Base-by-base conservation (phyloP, 2,113 vertebrate genomes). In the Lipophrys pholis region DNA sequence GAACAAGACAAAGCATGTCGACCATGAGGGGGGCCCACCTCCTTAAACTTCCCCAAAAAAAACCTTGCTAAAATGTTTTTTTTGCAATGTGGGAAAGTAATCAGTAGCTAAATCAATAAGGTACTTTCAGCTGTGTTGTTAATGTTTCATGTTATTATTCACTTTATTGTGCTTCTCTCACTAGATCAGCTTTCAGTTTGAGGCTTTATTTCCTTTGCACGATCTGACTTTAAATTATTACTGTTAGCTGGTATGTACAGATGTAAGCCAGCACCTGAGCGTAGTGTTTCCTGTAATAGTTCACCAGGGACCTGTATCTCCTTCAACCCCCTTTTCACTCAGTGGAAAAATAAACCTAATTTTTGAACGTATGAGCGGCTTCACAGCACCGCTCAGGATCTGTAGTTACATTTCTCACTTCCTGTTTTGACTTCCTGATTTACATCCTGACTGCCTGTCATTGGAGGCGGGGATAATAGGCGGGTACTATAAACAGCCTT, bases 341-440 rank as follows among this genome's bases (percentile, higher is more conserved):
- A 69, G 43, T 6, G 60, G 50, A 42, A 11, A 16, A 50, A 64
- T 16, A 45, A 11, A 67, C 39, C 11, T 66, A 2, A 5, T 51
- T 64, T 68, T 14, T 56, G 8, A 57, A 64, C 48, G 11, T 38
- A 12, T 61, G 42, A 66, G 43, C 62, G 14, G 55, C n/a, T 71
- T 48, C 1, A 41, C 42, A 40, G 6, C 0, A 43, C 16, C 4
- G 0, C 51, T 52, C 56, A 43, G 17, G 53, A 55, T 56, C 42
- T 51, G 65, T 52, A 50, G 21, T 12, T 2, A 42, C 53, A 69
- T 50, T 73, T 48, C 70, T 53, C 61, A 78, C 81, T 85, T 90
- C 87, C 85, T 82, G 67, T 77, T 87, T 78, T 8, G 62, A 84
- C 73, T 80, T 87, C 54, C 74, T 64, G 66, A 85, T 81, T 64